phyloP scores from a whole-genome alignment of 2,113 vertebrate species.

The Misgurnus mizolepis region DNA sequence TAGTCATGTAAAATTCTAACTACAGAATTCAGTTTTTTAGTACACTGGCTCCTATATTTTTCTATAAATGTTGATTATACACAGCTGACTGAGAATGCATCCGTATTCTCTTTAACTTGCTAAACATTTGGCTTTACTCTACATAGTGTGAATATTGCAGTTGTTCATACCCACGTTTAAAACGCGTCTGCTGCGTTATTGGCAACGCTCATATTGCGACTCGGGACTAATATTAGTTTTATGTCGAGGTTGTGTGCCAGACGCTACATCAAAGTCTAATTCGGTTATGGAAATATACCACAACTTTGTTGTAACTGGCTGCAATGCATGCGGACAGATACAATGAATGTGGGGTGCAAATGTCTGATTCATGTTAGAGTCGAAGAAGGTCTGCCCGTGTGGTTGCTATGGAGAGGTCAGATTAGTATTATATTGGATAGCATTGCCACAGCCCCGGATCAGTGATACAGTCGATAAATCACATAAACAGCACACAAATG shows the following conservation, averaged over 20 bases:
- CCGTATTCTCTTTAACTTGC: not conserved
- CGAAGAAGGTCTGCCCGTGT: not conserved
- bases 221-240: not conserved
- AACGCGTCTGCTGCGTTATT: not conserved
- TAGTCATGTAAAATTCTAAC: not conserved
- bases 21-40: not conserved
- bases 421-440: not conserved
- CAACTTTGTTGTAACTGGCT: not conserved
- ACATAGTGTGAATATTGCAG: not conserved
- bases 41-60: not conserved
- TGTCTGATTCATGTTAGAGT: not conserved
- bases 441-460: conserved; percentile 4
- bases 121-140: not conserved
- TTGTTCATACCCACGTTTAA: not conserved
- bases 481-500: not conserved
- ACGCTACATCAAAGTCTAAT: conserved; percentile 18
- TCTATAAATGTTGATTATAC: not conserved
- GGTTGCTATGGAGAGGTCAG: conserved; percentile 16
- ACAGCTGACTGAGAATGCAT: not conserved
- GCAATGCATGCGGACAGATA: conserved; percentile 14
- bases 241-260: not conserved
- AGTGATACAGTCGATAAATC: not conserved
- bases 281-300: conserved; percentile 12
- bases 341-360: not conserved
- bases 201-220: too few species aligned